Percentiles rank a stretch among this genome's conserved stretches.
These are phyloP conservation scores for Hemistola chrysoprasaria DNA, from an alignment of 2,888 invertebrate genomes.

Conservation along the genomic window DNA sequence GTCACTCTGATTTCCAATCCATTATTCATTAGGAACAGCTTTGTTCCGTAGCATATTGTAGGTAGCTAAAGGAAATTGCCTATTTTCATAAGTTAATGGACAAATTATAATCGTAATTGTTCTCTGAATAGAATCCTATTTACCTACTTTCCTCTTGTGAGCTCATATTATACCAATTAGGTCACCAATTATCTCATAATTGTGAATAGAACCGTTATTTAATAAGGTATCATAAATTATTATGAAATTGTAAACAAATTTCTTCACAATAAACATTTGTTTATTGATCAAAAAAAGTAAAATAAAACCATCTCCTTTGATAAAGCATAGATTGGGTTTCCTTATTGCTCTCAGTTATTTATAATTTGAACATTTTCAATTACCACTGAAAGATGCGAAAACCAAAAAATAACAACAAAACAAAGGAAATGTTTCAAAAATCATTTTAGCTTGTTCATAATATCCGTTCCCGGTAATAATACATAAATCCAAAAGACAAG, in stretches of 20 bases:
- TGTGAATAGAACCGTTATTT: neutral
- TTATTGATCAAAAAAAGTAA: neutral
- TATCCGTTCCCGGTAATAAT: slow-evolving; percentile 56
- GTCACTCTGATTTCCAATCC: too few species aligned
- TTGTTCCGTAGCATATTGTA: too few species aligned
- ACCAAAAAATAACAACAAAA: slow-evolving; percentile 25
- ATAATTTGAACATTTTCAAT: slow-evolving; percentile 19
- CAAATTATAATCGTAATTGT: slow-evolving; percentile 8
- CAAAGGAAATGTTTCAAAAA: slow-evolving; percentile 43
- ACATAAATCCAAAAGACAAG: slow-evolving; percentile 63
- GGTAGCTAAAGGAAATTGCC: neutral
- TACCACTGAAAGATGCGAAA: slow-evolving; percentile 10
- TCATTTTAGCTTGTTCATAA: slow-evolving; percentile 56
- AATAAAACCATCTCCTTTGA: neutral
- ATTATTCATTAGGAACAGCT: too few species aligned
- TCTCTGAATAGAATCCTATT: slow-evolving; percentile 5
- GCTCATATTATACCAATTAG: slow-evolving; percentile 4
- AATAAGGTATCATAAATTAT: neutral
- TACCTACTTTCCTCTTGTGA: slow-evolving; percentile 2
- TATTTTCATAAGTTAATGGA: slow-evolving; percentile 2
- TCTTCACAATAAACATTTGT: too few species aligned
- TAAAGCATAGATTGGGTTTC: slow-evolving; percentile 3
- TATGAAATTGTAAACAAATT: slow-evolving; percentile 1
- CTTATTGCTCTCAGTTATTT: slow-evolving; percentile 13
- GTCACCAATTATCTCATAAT: slow-evolving; percentile 4